Conservation (phyloP, 2,888 invertebrate species). For the Pandemis cinnamomeana region DNA sequence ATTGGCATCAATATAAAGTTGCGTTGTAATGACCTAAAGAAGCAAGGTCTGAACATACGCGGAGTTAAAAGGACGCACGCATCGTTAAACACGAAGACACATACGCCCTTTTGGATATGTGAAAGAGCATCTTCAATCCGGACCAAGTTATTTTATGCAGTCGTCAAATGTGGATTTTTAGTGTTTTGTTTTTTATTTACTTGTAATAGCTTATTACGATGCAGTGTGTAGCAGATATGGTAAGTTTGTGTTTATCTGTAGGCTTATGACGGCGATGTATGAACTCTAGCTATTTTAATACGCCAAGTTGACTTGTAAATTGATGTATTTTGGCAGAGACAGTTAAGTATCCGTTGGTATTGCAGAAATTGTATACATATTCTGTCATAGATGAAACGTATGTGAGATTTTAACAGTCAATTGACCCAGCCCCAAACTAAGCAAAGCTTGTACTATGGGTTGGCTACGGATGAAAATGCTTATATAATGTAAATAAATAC, state of each 20-base stretch:
- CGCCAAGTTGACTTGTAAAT: too few relatives aligned
- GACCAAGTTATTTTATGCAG: neutral
- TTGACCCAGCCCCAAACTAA: too few relatives aligned
- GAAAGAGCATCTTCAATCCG: conserved; percentile 19
- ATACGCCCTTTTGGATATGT: neutral
- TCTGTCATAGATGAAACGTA: too few relatives aligned
- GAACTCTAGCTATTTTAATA: too few relatives aligned
- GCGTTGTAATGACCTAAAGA: conserved; percentile 35
- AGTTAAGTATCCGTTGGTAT: too few relatives aligned
- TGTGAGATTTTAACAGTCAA: too few relatives aligned
- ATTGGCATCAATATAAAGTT: conserved; percentile 42
- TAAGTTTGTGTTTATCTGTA: conserved; percentile 5
- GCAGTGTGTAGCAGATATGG: neutral
- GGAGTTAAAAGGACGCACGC: neutral
- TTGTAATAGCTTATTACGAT: neutral
- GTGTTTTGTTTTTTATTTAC: neutral
- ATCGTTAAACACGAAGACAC: neutral
- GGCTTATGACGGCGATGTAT: too few relatives aligned
- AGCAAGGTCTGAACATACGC: neutral
- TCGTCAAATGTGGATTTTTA: neutral
- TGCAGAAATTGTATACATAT: too few relatives aligned
- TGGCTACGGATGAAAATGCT: too few relatives aligned
- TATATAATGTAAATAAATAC: too few relatives aligned
- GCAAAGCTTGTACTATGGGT: too few relatives aligned
- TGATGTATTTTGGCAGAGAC: too few relatives aligned